Evolutionary conservation across 2,113 vertebrate genomes (phyloP).

Genomic region (Grus americana): DNA sequence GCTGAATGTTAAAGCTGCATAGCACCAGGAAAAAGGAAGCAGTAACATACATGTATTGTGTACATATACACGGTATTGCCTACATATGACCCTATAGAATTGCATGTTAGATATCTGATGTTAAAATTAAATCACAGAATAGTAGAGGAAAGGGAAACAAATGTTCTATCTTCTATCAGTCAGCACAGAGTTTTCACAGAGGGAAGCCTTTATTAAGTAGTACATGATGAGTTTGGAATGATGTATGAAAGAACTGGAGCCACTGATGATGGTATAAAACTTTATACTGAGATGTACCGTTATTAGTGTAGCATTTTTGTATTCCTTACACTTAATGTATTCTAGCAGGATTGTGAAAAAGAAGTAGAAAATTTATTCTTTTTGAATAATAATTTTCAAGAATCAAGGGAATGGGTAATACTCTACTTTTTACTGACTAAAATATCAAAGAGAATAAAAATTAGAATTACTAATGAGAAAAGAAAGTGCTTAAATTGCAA

Average conservation of each 20-base stretch:
- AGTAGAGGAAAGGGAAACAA: background rate
- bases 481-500: background rate
- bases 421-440: background rate
- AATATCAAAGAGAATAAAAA: background rate
- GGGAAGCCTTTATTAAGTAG: background rate
- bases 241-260: background rate
- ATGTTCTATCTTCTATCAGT: background rate
- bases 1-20: background rate
- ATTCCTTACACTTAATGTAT: background rate
- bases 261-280: background rate
- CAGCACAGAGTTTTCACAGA: background rate
- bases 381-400: background rate
- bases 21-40: background rate
- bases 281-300: background rate
- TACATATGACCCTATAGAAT: background rate
- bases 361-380: background rate
- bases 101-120: background rate
- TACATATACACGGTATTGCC: fast-evolving
- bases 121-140: background rate
- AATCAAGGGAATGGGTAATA: background rate
- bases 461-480: background rate
- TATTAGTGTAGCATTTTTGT: fast-evolving
- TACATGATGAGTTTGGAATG: background rate
- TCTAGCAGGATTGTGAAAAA: background rate
- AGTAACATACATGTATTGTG: background rate